These are phyloP conservation scores for Aphis craccivora DNA, from an alignment of 1,140 invertebrate genomes.

Conservation along the genomic window DNA sequence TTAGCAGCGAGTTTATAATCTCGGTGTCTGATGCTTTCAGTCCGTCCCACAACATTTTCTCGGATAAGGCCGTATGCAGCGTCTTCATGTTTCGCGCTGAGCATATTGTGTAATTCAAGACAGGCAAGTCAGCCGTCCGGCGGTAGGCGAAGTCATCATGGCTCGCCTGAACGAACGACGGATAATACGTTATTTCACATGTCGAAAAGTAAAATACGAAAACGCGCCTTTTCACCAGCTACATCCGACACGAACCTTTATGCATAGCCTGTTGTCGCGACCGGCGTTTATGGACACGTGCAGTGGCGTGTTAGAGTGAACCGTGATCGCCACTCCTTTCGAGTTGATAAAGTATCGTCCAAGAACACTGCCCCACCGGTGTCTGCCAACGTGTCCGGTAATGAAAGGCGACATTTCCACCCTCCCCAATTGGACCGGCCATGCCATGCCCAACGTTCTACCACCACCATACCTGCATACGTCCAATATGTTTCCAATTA, in stretches of 20 bases:
- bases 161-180: conserved; percentile 67
- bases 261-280: conserved; percentile 65
- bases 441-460: conserved; percentile 76
- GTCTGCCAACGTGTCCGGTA: conserved; percentile 76
- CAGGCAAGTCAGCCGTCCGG: conserved; percentile 70
- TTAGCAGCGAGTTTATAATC: conserved; percentile 76
- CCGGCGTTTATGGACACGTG: conserved; percentile 76
- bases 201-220: not conserved
- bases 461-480: conserved; percentile 82
- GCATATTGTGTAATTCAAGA: conserved; percentile 86
- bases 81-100: conserved; percentile 79
- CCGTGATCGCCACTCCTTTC: conserved; percentile 79
- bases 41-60: conserved; percentile 82
- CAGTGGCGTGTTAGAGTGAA: conserved; percentile 79
- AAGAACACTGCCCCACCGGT: conserved; percentile 82
- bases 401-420: conserved; percentile 81
- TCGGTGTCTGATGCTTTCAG: conserved; percentile 76
- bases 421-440: conserved; percentile 78
- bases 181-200: no score
- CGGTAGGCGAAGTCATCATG: conserved; percentile 81
- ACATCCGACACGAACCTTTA: conserved; percentile 60
- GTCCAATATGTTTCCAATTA: not conserved
- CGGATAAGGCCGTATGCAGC: conserved; percentile 75
- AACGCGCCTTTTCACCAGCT: not conserved
- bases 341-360: conserved; percentile 86